Percentiles rank a stretch among this genome's conserved stretches.
phyloP scores from a whole-genome alignment of 2,797 vertebrate species.

The Micropoecilia bifurca region DNA sequence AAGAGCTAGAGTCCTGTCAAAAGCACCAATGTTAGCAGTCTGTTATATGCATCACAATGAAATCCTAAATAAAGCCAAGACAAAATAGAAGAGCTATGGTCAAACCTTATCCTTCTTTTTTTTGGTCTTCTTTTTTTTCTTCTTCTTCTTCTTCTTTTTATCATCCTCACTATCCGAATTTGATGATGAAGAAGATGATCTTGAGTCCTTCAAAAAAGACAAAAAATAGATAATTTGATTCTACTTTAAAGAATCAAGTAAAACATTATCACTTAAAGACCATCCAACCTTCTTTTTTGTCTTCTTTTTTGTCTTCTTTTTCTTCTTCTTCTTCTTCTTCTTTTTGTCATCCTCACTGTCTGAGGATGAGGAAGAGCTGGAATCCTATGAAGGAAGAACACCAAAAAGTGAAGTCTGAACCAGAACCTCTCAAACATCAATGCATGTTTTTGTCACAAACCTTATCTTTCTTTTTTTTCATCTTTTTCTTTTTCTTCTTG shows the following conservation, averaged over 20 bases:
- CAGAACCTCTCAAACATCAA: background rate
- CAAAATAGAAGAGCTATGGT: background rate
- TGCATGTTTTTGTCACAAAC: background rate
- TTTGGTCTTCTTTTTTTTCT: constrained; percentile 55
- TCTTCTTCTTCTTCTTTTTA: constrained; percentile 64
- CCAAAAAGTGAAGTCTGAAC: background rate
- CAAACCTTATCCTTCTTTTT: constrained; percentile 1
- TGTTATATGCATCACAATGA: background rate
- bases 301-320: constrained; percentile 26
- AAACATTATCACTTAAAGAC: background rate
- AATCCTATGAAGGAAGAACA: constrained; percentile 44
- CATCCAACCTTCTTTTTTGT: constrained; percentile 25
- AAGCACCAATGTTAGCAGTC: background rate
- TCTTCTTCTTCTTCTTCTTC: constrained; percentile 47
- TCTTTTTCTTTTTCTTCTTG: background rate
- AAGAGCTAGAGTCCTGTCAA: background rate
- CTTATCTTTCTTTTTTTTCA: background rate
- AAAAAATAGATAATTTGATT: background rate
- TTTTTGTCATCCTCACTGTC: constrained; percentile 61
- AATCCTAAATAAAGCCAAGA: background rate
- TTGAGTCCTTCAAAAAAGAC: constrained; percentile 28
- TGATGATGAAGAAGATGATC: constrained; percentile 54
- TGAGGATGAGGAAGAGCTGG: constrained; percentile 37
- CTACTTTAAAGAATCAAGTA: background rate
- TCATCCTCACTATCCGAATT: constrained; percentile 62